Conservation (phyloP, 2,888 invertebrate genomes). For the Drosophila kuntzei region DNA sequence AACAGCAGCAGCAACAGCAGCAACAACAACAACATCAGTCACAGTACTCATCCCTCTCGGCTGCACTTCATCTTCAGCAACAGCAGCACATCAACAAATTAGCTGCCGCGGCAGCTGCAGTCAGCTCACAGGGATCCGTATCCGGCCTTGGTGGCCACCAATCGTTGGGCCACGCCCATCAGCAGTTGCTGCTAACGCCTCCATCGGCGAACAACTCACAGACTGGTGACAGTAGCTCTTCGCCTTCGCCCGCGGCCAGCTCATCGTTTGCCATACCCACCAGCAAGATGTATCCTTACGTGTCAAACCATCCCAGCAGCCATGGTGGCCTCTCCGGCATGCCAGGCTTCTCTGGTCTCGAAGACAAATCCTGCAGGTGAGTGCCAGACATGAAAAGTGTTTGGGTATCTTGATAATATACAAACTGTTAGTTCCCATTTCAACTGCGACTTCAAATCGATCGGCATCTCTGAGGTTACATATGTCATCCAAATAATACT, state of each 20-base stretch:
- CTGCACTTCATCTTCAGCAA: conserved; percentile 83
- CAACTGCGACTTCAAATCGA: not conserved
- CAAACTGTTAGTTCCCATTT: not conserved
- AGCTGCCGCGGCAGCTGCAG: conserved; percentile 83
- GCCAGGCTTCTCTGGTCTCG: conserved; percentile 86
- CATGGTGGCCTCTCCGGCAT: conserved; percentile 94
- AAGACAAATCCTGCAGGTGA: conserved; percentile 86
- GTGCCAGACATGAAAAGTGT: not conserved
- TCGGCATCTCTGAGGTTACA: not conserved
- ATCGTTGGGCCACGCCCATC: conserved; percentile 73
- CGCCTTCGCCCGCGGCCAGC: conserved; percentile 82
- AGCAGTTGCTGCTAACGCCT: conserved; percentile 80
- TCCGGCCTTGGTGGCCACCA: conserved; percentile 48
- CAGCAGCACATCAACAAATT: conserved; percentile 83
- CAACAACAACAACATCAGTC: conserved; percentile 65
- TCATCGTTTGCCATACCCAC: conserved; percentile 88
- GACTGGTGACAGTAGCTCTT: conserved; percentile 82
- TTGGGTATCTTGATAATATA: not conserved
- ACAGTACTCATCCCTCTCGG: conserved; percentile 86
- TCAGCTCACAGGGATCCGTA: conserved; percentile 69
- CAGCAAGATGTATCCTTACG: conserved; percentile 96
- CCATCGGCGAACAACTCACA: conserved; percentile 83
- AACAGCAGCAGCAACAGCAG: conserved; percentile 74
- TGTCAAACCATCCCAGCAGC: conserved; percentile 89
- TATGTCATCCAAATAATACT: not conserved